Base-by-base conservation (phyloP, 1,140 invertebrate genomes). In the Brachionus koreanus region DNA sequence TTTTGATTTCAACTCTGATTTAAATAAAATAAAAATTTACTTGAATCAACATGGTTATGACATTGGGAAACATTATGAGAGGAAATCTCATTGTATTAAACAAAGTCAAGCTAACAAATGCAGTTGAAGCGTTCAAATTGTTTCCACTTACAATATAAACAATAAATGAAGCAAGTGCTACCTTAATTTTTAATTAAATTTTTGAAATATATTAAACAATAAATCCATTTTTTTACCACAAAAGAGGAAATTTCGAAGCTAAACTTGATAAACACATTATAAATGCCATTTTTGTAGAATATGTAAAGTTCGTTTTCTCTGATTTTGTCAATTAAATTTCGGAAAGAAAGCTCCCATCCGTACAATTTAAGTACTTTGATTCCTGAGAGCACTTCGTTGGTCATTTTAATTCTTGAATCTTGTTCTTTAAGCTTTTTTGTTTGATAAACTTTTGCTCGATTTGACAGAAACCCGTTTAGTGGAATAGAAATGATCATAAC, bases 11-110 rank as follows among this genome's bases (percentile, higher is more conserved):
- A 77, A 52, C 29, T 29, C 1, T 29, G 29, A 63, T 52, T n/a
- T 63, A 52, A 52, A 37, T 3, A 25, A 43, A 46, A 43, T 5
- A 42, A 42, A 25, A 13, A 13, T 16, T 52, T 57, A 79, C 79
- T 52, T 67, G 61, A n/a, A 82, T 69, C 5, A 69, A 16, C 37
- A 65, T 67, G 19, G 87, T 87, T 83, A 91, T 89, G 35, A 91
- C 85, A 85, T 90, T 88, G 4, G 91, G 91, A 67, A 92, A 85
- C 85, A 91, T 89, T 25, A 87, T 86, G 75, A 92, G 90, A 85
- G 97, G 95, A 88, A 97, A 96, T 86, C 96, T 92, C 85, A 99
- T 92, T 85, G 98, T 95, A 90, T 98, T 98, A 91, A 99, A 98
- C 85, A 98, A 92, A 87, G 96, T 94, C 84, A 99, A 91, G 84